These are phyloP conservation scores for Caenorhabditis zanzibari DNA, from an alignment of 2,888 invertebrate species.

Conservation along the genomic window DNA sequence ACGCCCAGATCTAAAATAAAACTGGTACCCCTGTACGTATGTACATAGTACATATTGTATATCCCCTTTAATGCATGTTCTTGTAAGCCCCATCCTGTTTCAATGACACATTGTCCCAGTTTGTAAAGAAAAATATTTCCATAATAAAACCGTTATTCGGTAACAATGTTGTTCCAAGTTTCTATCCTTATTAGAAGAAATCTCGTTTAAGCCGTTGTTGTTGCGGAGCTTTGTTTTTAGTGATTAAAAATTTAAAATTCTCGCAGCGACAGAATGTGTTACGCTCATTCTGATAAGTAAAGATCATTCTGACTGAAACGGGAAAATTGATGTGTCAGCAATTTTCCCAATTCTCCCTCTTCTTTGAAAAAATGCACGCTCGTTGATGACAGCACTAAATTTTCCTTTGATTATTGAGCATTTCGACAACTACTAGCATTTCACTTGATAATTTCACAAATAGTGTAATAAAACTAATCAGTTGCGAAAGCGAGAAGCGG, in stretches of 20 bases:
- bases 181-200: no score
- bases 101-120: constrained; percentile 56
- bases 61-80: constrained; percentile 46
- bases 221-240: no score
- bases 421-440: not conserved
- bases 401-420: constrained; percentile 17
- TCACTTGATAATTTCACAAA: constrained; percentile 10
- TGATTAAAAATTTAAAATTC: no score
- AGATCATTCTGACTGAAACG: no score
- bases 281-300: no score
- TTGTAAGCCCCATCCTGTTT: constrained; percentile 33
- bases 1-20: constrained; percentile 56
- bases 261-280: no score
- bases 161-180: not conserved
- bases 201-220: no score
- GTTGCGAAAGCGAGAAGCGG: not conserved
- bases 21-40: constrained; percentile 55
- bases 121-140: constrained; percentile 42
- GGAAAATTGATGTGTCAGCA: not conserved
- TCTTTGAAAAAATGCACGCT: not conserved
- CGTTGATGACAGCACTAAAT: constrained; percentile 14
- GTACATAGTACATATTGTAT: constrained; percentile 46
- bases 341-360: not conserved
- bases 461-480: constrained; percentile 32
- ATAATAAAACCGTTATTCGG: constrained; percentile 43